Evolutionary conservation across 2,797 vertebrate species (phyloP).

Genomic region (Hemibagrus guttatus): DNA sequence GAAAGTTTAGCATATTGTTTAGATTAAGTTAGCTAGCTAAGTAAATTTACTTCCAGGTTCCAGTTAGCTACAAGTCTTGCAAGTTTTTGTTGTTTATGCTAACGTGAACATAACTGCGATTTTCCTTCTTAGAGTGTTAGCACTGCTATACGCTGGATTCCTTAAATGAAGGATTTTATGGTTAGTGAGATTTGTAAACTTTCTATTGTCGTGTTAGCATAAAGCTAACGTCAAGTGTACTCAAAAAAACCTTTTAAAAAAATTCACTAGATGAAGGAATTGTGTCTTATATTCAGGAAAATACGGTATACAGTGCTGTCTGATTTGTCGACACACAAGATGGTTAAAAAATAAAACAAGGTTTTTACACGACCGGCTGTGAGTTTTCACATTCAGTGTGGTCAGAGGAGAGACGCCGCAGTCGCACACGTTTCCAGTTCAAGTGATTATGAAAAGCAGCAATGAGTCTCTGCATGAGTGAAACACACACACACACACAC

Average conservation of each 20-base stretch:
- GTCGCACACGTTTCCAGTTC: slow-evolving; percentile 67
- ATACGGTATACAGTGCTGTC: slow-evolving; percentile 62
- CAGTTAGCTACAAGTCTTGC: background rate
- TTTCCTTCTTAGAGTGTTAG: background rate
- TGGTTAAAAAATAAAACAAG: slow-evolving; percentile 65
- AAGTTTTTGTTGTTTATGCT: too few species aligned
- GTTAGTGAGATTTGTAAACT: background rate
- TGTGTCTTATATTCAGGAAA: background rate
- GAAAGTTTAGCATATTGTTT: background rate
- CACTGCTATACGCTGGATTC: background rate
- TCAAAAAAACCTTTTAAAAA: background rate
- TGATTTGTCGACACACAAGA: slow-evolving; percentile 91
- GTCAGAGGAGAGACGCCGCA: slow-evolving; percentile 81
- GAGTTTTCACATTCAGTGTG: slow-evolving; percentile 93
- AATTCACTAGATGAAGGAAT: background rate
- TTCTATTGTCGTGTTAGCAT: background rate
- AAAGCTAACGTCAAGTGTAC: background rate
- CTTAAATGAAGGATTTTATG: background rate
- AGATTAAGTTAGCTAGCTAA: background rate
- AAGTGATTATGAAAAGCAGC: slow-evolving; percentile 70
- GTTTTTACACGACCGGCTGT: slow-evolving; percentile 67
- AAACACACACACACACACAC: slow-evolving; percentile 25
- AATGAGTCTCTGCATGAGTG: slow-evolving; percentile 42
- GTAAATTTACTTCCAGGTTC: background rate
- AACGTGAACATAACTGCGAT: too few species aligned